A percentile compares a stretch with the other conserved stretches of the same genome.
Conservation (phyloP, 2,113 vertebrate genomes). For the Eurypyga helias region DNA sequence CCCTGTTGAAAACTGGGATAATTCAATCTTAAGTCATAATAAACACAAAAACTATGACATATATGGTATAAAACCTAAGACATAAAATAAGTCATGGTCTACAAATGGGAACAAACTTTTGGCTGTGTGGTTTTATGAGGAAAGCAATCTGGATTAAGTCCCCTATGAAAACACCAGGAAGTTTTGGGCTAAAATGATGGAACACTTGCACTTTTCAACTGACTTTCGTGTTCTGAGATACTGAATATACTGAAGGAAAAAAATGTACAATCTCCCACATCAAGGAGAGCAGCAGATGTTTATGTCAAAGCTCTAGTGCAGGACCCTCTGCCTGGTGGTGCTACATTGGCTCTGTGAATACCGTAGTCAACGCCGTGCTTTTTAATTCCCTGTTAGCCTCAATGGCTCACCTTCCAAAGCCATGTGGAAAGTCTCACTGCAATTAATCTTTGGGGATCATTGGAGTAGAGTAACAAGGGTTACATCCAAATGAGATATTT, state of each 20-base stretch:
- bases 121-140: not conserved
- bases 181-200: not conserved
- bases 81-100: not conserved
- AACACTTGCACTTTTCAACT: not conserved
- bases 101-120: not conserved
- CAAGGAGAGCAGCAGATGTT: not conserved
- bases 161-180: not conserved
- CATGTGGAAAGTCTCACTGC: not conserved
- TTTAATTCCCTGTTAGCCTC: not conserved
- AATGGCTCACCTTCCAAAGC: not conserved
- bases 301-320: not conserved
- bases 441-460: not conserved
- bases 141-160: not conserved
- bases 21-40: not conserved
- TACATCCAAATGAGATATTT: not conserved
- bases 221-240: not conserved
- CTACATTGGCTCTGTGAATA: not conserved
- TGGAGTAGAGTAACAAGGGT: not conserved
- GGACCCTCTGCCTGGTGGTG: not conserved
- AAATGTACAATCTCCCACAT: not conserved
- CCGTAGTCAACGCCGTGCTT: not conserved
- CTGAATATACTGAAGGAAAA: not conserved
- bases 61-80: too few species aligned
- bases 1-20: not conserved
- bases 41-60: too few species aligned